Evolutionary conservation across 2,113 vertebrate species (phyloP).

Genomic region (Myxocyprinus asiaticus): DNA sequence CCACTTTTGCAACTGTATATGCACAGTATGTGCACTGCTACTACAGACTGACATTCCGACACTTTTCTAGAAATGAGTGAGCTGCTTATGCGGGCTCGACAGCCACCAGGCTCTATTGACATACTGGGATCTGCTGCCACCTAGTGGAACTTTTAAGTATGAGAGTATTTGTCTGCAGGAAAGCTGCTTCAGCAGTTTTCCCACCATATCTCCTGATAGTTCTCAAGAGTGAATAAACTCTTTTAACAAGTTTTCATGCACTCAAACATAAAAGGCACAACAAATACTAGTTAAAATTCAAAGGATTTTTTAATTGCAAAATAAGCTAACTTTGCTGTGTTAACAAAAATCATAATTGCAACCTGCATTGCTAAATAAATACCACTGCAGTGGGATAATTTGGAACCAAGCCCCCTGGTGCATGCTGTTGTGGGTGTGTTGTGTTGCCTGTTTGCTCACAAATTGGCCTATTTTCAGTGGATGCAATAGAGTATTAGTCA

Average conservation of each 20-base stretch:
- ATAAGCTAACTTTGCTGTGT: conserved; percentile 66
- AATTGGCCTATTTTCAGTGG: conserved; percentile 76
- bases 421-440: conserved; percentile 59
- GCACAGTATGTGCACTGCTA: too few relatives aligned
- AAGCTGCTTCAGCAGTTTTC: not conserved
- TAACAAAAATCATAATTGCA: conserved; percentile 69
- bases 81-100: too few relatives aligned
- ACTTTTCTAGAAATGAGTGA: too few relatives aligned
- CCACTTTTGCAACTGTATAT: too few relatives aligned
- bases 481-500: conserved; percentile 64
- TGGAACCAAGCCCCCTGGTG: conserved; percentile 63
- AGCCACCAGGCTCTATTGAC: too few relatives aligned
- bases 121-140: conserved; percentile 61
- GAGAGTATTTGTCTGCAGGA: not conserved
- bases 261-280: conserved; percentile 49
- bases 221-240: not conserved
- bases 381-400: conserved; percentile 62
- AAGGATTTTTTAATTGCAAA: conserved; percentile 63
- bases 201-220: conserved; percentile 2
- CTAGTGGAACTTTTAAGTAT: conserved; percentile 63
- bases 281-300: conserved; percentile 50
- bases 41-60: too few relatives aligned
- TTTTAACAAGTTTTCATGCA: conserved; percentile 52
- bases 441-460: conserved; percentile 78
- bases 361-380: conserved; percentile 64